A percentile compares a stretch with the other conserved stretches of the same genome.
phyloP scores from a whole-genome alignment of 2,888 invertebrate species.

The Byasa hedistus region DNA sequence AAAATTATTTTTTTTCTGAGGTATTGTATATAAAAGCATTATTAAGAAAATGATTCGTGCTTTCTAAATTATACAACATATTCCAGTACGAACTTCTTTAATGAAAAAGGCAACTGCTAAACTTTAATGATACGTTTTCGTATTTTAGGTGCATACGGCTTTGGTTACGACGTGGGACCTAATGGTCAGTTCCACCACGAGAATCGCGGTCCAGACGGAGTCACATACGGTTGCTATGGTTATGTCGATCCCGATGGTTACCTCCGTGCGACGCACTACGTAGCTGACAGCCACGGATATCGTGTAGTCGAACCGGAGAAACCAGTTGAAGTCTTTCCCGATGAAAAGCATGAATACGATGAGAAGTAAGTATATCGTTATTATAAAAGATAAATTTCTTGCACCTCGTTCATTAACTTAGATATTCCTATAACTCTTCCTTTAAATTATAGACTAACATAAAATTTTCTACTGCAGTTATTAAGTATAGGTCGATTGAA shows the following conservation, averaged over 20 bases:
- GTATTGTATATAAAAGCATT: background rate
- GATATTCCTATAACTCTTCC: too few relatives aligned
- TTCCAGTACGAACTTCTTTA: too few relatives aligned
- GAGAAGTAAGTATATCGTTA: slow-evolving; percentile 57
- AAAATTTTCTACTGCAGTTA: too few relatives aligned
- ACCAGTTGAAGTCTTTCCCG: slow-evolving; percentile 83
- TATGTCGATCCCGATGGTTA: slow-evolving; percentile 84
- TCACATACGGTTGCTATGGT: slow-evolving; percentile 90
- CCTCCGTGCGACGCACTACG: slow-evolving; percentile 85
- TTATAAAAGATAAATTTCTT: background rate
- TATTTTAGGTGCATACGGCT: slow-evolving; percentile 84
- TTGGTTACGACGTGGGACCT: slow-evolving; percentile 88
- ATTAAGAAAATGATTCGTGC: background rate
- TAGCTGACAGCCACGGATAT: slow-evolving; percentile 89
- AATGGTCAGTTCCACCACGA: slow-evolving; percentile 90
- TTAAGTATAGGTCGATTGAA: background rate
- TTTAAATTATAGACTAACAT: too few relatives aligned
- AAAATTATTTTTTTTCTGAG: background rate
- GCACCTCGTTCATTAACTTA: too few relatives aligned
- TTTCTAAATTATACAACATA: background rate
- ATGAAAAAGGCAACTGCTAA: too few relatives aligned
- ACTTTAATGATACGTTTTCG: background rate
- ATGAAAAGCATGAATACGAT: slow-evolving; percentile 67
- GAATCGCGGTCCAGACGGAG: slow-evolving; percentile 86
- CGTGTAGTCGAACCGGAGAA: slow-evolving; percentile 85